These are phyloP conservation scores for Oreocharis arfaki DNA, from an alignment of 2,113 vertebrate genomes.

Conservation along the genomic window DNA sequence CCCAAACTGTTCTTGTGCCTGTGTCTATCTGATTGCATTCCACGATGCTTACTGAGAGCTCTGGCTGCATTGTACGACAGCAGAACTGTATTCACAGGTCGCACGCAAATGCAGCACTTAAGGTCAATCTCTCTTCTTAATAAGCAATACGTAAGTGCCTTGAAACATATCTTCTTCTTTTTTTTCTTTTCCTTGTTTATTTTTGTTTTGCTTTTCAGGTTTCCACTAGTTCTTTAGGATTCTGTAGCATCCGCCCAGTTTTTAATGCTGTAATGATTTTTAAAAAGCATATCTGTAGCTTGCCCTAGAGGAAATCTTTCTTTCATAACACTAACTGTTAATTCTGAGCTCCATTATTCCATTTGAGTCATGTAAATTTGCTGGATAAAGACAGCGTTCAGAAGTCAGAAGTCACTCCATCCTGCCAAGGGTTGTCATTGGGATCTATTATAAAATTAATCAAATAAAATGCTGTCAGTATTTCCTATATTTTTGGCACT, in stretches of 20 bases:
- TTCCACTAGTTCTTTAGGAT: slow-evolving; percentile 35
- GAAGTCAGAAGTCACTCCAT: slow-evolving; percentile 55
- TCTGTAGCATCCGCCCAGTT: not conserved
- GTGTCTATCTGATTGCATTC: slow-evolving; percentile 61
- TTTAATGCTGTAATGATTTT: slow-evolving; percentile 55
- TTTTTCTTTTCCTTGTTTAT: not conserved
- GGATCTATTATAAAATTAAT: slow-evolving; percentile 40
- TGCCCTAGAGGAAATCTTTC: slow-evolving; percentile 59
- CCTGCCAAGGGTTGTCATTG: slow-evolving; percentile 48
- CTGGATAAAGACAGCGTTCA: slow-evolving; percentile 63
- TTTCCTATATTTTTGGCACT: slow-evolving; percentile 64
- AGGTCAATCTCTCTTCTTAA: slow-evolving; percentile 72
- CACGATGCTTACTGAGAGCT: slow-evolving; percentile 63
- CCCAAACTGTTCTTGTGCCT: slow-evolving; percentile 52
- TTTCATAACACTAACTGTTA: slow-evolving; percentile 70
- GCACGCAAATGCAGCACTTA: slow-evolving; percentile 50
- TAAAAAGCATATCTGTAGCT: slow-evolving; percentile 67
- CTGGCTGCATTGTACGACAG: slow-evolving; percentile 33
- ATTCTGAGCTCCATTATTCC: slow-evolving; percentile 70
- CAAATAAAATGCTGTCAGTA: slow-evolving; percentile 63
- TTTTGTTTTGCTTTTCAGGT: slow-evolving; percentile 11
- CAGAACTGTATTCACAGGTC: slow-evolving; percentile 35
- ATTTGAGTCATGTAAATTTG: slow-evolving; percentile 65
- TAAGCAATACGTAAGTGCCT: slow-evolving; percentile 84
- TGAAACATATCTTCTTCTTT: slow-evolving; percentile 57